Evolutionary conservation across 1,140 invertebrate genomes (phyloP).

Genomic region (Thalassaphorura encarpata): DNA sequence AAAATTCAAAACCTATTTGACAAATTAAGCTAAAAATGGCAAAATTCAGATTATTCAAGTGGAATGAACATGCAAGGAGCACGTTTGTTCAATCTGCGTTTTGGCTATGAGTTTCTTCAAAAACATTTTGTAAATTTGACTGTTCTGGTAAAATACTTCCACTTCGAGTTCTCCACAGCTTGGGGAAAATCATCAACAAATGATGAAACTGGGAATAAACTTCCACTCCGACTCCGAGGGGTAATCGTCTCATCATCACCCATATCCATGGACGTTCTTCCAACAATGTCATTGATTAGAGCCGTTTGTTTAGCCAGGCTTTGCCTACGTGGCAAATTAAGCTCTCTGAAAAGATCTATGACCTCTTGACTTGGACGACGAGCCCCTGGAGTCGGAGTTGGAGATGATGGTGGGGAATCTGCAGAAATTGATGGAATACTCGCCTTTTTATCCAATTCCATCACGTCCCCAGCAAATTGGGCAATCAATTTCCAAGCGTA

Average conservation of each 20-base stretch:
- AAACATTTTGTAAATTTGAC: slow-evolving; percentile 3
- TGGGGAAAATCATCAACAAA: slow-evolving; percentile 28
- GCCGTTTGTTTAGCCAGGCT: slow-evolving; percentile 25
- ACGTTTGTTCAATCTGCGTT: slow-evolving; percentile 2
- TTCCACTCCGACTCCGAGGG: slow-evolving; percentile 22
- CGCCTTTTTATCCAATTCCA: slow-evolving; percentile 48
- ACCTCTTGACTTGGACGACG: slow-evolving; percentile 12
- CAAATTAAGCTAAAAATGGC: too few species aligned
- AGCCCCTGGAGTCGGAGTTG: neutral
- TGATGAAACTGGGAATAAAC: slow-evolving; percentile 23
- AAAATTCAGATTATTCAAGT: too few species aligned
- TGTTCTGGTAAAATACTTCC: slow-evolving; percentile 11
- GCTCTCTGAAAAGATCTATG: slow-evolving; percentile 16
- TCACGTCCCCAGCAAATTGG: slow-evolving; percentile 68
- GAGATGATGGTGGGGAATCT: neutral
- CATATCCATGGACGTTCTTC: slow-evolving; percentile 16
- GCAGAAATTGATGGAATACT: slow-evolving; percentile 12
- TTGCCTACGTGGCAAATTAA: slow-evolving; percentile 8
- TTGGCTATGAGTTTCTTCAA: slow-evolving; percentile 1
- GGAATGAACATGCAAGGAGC: too few species aligned
- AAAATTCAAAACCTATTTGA: too few species aligned
- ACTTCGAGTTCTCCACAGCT: slow-evolving; percentile 16
- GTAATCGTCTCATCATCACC: slow-evolving; percentile 15
- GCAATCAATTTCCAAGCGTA: slow-evolving; percentile 83
- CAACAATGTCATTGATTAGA: slow-evolving; percentile 18